Evolutionary conservation across 2,888 invertebrate species (phyloP).

Genomic region (Parthenolecanium corni): DNA sequence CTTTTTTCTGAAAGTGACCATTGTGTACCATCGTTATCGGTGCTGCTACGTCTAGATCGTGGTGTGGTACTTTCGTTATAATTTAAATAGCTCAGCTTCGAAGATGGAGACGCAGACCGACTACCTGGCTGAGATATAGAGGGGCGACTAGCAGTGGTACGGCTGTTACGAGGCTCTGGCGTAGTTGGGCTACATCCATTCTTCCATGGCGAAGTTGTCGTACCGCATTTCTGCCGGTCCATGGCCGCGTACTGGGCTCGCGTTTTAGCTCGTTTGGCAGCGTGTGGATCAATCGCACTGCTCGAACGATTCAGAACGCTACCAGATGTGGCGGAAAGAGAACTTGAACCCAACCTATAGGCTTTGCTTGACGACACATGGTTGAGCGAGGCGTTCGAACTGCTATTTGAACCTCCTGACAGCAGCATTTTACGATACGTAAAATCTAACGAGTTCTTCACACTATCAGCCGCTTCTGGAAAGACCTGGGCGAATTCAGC

Average conservation of each 20-base stretch:
- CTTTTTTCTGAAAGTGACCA: too few relatives aligned
- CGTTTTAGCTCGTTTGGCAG: slow-evolving; percentile 75
- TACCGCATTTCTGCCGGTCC: slow-evolving; percentile 56
- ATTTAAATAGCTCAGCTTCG: slow-evolving; percentile 63
- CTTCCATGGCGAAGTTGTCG: slow-evolving; percentile 11
- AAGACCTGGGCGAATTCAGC: slow-evolving; percentile 82
- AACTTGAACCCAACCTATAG: background rate
- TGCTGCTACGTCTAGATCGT: background rate
- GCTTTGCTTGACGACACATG: background rate
- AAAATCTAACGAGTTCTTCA: slow-evolving; percentile 72
- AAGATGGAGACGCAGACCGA: slow-evolving; percentile 85
- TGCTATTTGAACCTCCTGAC: slow-evolving; percentile 37
- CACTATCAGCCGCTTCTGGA: slow-evolving; percentile 73
- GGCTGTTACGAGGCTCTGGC: slow-evolving; percentile 33
- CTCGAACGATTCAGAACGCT: slow-evolving; percentile 46
- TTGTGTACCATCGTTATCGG: too few relatives aligned
- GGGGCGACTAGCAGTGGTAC: slow-evolving; percentile 51
- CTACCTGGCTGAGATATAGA: slow-evolving; percentile 87
- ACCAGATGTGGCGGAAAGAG: background rate
- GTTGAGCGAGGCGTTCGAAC: too few relatives aligned
- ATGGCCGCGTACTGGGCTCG: slow-evolving; percentile 71
- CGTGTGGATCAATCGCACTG: slow-evolving; percentile 87
- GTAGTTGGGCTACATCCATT: too few relatives aligned
- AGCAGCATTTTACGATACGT: slow-evolving; percentile 56
- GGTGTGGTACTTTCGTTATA: slow-evolving; percentile 39